A percentile compares a stretch with the other conserved stretches of the same genome.
Evolutionary conservation across 2,888 invertebrate species (phyloP).

Genomic region (Drosophila mayaguana): DNA sequence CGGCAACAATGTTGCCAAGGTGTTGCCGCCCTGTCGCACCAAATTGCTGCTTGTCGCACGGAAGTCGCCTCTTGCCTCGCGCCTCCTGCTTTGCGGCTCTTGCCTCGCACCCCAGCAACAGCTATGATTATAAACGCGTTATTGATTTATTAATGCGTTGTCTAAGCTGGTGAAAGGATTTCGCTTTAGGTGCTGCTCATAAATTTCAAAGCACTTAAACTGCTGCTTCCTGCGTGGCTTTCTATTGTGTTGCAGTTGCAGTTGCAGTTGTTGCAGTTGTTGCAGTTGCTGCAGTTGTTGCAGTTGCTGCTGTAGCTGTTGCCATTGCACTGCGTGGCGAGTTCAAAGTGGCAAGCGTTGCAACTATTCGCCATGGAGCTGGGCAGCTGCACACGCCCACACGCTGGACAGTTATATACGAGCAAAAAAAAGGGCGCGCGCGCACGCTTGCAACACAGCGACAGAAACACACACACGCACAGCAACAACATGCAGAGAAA

Average conservation of each 20-base stretch:
- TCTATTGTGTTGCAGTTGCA: conserved; percentile 55
- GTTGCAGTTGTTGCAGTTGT: conserved; percentile 20
- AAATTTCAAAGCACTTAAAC: conserved; percentile 71
- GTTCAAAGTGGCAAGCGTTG: conserved; percentile 59
- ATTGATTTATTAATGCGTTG: conserved; percentile 75
- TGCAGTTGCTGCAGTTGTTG: conserved; percentile 8
- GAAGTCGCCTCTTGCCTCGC: conserved; percentile 47
- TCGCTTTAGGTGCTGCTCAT: conserved; percentile 70
- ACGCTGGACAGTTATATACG: conserved; percentile 49
- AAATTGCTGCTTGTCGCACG: conserved; percentile 76
- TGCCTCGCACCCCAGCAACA: conserved; percentile 26
- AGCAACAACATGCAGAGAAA: conserved; percentile 19
- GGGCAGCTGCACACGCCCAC: conserved; percentile 48
- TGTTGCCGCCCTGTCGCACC: conserved; percentile 51
- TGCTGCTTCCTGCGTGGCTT: conserved; percentile 66
- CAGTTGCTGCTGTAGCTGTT: conserved; percentile 26
- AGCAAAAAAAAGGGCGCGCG: conserved; percentile 54
- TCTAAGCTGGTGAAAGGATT: conserved; percentile 75
- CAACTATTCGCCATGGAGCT: conserved; percentile 17
- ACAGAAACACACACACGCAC: conserved; percentile 35
- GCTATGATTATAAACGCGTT: conserved; percentile 75
- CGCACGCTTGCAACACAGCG: conserved; percentile 54
- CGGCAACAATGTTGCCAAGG: conserved; percentile 71
- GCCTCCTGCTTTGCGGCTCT: too few species aligned
- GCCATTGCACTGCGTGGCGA: conserved; percentile 35